phyloP scores from a whole-genome alignment of 2,888 invertebrate species.

The Tenthredo distinguenda region DNA sequence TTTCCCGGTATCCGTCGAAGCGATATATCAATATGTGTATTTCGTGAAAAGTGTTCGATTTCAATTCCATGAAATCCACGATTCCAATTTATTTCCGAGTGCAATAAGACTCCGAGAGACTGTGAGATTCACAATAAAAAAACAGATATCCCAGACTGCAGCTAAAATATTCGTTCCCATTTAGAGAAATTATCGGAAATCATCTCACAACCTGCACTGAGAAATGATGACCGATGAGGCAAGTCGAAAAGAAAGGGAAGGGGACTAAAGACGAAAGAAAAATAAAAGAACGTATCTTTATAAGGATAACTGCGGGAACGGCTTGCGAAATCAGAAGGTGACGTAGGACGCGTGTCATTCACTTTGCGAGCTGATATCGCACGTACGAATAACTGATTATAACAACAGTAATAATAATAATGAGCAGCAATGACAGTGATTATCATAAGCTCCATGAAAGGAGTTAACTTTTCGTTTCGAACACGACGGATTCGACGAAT shows the following conservation, averaged over 20 bases:
- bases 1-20: background rate
- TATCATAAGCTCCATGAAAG: background rate
- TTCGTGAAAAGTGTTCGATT: background rate
- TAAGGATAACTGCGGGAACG: slow-evolving; percentile 24
- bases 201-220: background rate
- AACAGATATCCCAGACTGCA: background rate
- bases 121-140: background rate
- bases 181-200: background rate
- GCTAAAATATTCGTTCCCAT: background rate
- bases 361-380: slow-evolving; percentile 25
- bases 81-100: background rate
- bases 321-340: slow-evolving; percentile 23
- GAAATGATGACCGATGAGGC: background rate
- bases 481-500: background rate
- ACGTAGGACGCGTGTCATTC: slow-evolving; percentile 34
- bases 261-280: background rate
- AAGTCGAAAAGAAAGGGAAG: background rate
- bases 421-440: background rate
- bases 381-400: background rate
- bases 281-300: slow-evolving; percentile 8
- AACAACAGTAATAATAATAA: background rate
- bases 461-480: background rate
- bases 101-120: background rate
- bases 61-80: background rate
- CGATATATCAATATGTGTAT: slow-evolving; percentile 4